Evolutionary conservation across 2,888 invertebrate genomes (phyloP).

Genomic region (Leistus spinibarbis): DNA sequence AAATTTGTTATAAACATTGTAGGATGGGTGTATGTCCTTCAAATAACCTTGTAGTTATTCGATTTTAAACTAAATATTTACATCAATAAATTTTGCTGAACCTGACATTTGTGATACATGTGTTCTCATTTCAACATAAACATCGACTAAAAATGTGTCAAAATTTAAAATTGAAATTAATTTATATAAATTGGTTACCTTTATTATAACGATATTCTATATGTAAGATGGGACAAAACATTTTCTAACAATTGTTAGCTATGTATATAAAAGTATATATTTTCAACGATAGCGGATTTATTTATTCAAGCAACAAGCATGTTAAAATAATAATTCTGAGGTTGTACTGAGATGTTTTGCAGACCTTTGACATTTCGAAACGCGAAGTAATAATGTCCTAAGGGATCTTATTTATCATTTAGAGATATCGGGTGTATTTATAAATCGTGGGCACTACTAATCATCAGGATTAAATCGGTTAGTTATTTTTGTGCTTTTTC

Average conservation of each 20-base stretch:
- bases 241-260: too few relatives aligned
- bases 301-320: too few relatives aligned
- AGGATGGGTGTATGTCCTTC: neutral
- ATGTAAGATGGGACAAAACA: too few relatives aligned
- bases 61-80: neutral
- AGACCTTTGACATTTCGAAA: neutral
- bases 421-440: neutral
- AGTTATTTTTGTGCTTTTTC: too few relatives aligned
- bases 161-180: too few relatives aligned
- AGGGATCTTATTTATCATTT: neutral
- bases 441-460: too few relatives aligned
- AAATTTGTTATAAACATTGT: neutral
- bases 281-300: too few relatives aligned
- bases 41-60: neutral
- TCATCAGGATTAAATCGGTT: too few relatives aligned
- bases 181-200: too few relatives aligned
- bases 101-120: neutral
- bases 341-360: neutral
- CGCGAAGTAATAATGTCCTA: neutral
- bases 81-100: neutral
- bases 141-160: neutral
- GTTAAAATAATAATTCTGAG: too few relatives aligned
- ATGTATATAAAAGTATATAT: too few relatives aligned
- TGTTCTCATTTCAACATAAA: neutral
- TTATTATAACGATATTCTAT: too few relatives aligned